Percentiles rank a stretch among this genome's conserved stretches.
Evolutionary conservation across 2,113 vertebrate species (phyloP).

Genomic region (Jacana jacana): DNA sequence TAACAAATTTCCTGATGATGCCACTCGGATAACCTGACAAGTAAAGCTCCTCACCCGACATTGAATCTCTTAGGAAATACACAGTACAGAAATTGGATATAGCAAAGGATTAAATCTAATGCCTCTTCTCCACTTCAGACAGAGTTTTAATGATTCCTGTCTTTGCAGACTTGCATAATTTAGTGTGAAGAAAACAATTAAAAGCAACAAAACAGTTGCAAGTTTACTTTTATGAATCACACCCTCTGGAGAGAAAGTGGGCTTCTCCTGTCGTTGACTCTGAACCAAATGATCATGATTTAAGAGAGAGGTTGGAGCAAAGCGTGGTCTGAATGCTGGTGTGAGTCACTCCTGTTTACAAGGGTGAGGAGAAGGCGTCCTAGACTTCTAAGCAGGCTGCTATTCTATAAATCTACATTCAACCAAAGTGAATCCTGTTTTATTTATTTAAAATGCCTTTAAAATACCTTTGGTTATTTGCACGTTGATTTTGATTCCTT

Average conservation of each 20-base stretch:
- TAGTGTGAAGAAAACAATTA: neutral
- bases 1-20: neutral
- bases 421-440: neutral
- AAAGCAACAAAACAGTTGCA: neutral
- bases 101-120: neutral
- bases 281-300: neutral
- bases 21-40: neutral
- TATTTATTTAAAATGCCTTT: neutral
- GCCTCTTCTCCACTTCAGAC: neutral
- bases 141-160: neutral
- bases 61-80: neutral
- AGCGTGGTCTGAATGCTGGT: neutral
- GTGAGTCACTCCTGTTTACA: neutral
- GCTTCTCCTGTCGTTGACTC: neutral
- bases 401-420: neutral
- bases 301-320: neutral
- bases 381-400: neutral
- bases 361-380: neutral
- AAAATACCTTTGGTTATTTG: neutral
- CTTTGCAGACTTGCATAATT: neutral
- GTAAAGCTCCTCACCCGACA: conserved; percentile 2
- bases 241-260: neutral
- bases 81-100: neutral
- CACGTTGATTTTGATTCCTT: neutral
- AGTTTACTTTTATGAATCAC: neutral